phyloP scores from a whole-genome alignment of 1,140 invertebrate genomes.

The Penaeus japonicus region DNA sequence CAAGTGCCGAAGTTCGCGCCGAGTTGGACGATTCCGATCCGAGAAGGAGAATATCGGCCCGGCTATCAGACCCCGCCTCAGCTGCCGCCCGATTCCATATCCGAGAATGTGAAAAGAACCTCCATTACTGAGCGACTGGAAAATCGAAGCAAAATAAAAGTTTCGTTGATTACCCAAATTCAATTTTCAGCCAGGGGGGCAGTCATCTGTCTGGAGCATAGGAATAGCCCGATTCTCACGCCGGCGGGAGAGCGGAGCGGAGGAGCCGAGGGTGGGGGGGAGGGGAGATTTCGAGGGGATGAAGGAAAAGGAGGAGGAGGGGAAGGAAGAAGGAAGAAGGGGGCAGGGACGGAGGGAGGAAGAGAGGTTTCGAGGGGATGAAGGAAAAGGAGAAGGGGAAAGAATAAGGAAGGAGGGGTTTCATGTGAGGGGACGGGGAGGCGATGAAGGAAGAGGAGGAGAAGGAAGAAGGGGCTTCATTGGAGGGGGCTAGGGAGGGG shows the following conservation, averaged over 20 bases:
- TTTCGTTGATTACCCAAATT: constrained; percentile 56
- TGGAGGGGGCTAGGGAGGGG: not conserved
- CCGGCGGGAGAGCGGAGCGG: not conserved
- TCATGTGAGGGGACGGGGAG: too few species aligned
- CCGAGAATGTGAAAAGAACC: constrained; percentile 51
- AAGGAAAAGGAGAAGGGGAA: not conserved
- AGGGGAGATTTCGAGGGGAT: not conserved
- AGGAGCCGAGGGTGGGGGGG: not conserved
- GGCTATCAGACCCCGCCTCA: constrained; percentile 36
- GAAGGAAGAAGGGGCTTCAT: not conserved
- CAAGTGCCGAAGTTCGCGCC: constrained; percentile 33
- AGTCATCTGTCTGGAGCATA: constrained; percentile 44
- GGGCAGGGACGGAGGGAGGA: not conserved
- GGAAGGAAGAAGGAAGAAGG: not conserved
- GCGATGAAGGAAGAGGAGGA: not conserved
- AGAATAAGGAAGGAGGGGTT: not conserved
- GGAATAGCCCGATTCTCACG: constrained; percentile 45
- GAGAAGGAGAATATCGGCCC: constrained; percentile 14
- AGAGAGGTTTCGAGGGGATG: not conserved
- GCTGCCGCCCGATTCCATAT: constrained; percentile 52
- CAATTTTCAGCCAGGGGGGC: constrained; percentile 46
- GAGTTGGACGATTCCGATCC: not conserved
- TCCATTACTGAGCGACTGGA: constrained; percentile 41
- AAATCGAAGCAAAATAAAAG: constrained; percentile 55
- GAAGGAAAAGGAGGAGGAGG: not conserved